These are phyloP conservation scores for Osmerus mordax DNA, from an alignment of 2,113 vertebrate genomes.

Conservation along the genomic window DNA sequence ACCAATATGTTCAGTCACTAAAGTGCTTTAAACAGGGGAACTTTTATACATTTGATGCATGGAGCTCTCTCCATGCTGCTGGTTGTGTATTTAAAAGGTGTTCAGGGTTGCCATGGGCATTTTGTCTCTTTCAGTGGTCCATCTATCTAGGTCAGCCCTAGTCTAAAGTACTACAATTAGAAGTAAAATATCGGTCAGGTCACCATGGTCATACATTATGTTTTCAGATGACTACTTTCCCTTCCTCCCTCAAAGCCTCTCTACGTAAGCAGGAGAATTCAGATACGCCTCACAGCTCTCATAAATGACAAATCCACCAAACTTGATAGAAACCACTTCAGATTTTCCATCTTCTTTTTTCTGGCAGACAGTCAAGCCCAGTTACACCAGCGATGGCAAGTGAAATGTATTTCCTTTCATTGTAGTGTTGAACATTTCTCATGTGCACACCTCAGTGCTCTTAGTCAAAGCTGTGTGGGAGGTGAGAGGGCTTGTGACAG, in stretches of 20 bases:
- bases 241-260: slow-evolving; percentile 19
- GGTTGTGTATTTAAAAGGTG: neutral
- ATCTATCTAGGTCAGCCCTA: slow-evolving; percentile 66
- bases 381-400: neutral
- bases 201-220: slow-evolving; percentile 11
- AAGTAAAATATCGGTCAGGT: slow-evolving; percentile 46
- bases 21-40: too few relatives aligned
- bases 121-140: slow-evolving; percentile 32
- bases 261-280: slow-evolving; percentile 5
- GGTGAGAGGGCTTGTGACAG: neutral
- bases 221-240: slow-evolving; percentile 6
- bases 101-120: slow-evolving; percentile 43
- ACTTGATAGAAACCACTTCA: neutral
- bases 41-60: too few relatives aligned
- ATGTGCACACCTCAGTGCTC: neutral
- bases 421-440: neutral
- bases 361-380: slow-evolving; percentile 2
- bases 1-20: too few relatives aligned
- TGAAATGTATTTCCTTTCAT: neutral
- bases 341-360: neutral
- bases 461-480: neutral
- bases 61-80: too few relatives aligned
- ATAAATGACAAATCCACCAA: neutral
- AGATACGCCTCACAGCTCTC: neutral
- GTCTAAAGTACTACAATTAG: slow-evolving; percentile 39